phyloP scores from a whole-genome alignment of 2,113 vertebrate genomes.

The Atlantisia rogersi region DNA sequence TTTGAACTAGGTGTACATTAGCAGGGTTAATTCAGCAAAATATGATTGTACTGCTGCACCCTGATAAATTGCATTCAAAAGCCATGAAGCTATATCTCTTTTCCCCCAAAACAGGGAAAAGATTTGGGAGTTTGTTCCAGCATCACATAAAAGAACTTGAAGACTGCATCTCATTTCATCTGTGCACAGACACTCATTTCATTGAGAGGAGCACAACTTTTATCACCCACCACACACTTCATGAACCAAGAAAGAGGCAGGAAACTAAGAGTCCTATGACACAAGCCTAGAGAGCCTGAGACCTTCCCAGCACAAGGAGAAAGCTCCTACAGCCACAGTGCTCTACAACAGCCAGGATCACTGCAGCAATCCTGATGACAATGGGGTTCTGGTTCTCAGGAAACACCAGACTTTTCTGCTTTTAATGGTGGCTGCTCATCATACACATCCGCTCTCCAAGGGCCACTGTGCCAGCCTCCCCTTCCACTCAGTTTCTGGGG shows the following conservation, averaged over 20 bases:
- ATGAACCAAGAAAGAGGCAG: neutral
- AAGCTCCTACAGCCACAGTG: neutral
- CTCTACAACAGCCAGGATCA: neutral
- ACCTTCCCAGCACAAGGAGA: neutral
- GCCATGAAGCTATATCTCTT: neutral
- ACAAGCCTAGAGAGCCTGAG: neutral
- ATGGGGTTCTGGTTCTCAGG: neutral
- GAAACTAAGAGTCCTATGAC: neutral
- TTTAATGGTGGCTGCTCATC: neutral
- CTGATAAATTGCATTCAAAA: neutral
- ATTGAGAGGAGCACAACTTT: neutral
- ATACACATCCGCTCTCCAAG: neutral
- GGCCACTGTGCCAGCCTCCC: neutral
- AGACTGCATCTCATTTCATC: neutral
- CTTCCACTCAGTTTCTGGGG: neutral
- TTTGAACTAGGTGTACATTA: neutral
- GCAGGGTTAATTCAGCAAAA: neutral
- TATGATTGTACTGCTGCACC: fast-evolving
- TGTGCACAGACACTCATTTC: neutral
- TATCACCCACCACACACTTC: neutral
- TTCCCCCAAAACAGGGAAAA: neutral
- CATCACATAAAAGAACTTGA: neutral
- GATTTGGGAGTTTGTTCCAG: neutral
- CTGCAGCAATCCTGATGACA: neutral
- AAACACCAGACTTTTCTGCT: neutral